Base-by-base conservation (phyloP, 1,140 invertebrate species). In the Bombus impatiens region DNA sequence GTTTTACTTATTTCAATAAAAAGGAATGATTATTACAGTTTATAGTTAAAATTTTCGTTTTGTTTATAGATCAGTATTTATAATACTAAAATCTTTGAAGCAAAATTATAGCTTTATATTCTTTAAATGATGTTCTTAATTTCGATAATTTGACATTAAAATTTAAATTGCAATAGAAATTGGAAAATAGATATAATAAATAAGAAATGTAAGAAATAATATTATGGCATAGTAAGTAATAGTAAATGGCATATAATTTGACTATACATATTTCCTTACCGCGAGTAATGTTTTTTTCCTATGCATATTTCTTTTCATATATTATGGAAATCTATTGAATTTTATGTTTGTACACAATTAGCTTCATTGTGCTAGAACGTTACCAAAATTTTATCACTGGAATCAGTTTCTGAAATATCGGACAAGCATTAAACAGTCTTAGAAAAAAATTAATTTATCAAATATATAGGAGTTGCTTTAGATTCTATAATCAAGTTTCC, bases 401-500 rank as follows among this genome's bases (percentile, higher is more conserved):
- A 40, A 35, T 22, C 35, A 44, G 32, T 47, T n/a, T 35, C 12
- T 76, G 35, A 65, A 68, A 77, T 68, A 59, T 57, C 35, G 12
- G 18, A 3, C n/a, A 44, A 37, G 18, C 5, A 13, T 67, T 37
- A 67, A 76, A 40, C 25, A n/a, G 6, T 53, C n/a, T 15, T 32
- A 44, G 28, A 35, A 79, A n/a, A 42, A 22, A 40, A 28, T 10
- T n/a, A 59, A n/a, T 44, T 37, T 44, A 67, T 76, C 28, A 83
- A 77, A 67, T 37, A 53, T 22, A 68, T 68, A 28, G 62, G 15
- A 62, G 44, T 78, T 25, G 47, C 44, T 70, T 78, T 78, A 57
- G 65, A 53, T 84, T 78, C 22, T 78, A 57, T 68, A 67, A 59
- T 37, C 37, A 72, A 65, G 75, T 84, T 15, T 77, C 78, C 40